Conservation (phyloP, 2,888 invertebrate species). For the Philopedon plagiatum region DNA sequence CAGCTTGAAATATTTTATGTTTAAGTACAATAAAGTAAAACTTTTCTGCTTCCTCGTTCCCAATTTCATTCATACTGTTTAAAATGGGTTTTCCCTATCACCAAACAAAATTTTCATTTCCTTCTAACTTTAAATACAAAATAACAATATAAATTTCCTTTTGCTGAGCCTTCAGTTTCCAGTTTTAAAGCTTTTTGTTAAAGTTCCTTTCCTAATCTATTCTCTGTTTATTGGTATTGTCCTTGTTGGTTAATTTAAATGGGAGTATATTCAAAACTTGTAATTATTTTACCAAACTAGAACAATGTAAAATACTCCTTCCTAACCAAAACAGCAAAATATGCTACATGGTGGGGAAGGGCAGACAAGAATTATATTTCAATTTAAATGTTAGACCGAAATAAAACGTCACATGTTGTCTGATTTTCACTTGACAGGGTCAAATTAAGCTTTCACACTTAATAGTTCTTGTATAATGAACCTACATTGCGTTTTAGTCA, state of each 20-base stretch:
- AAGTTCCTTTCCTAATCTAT: slow-evolving; percentile 36
- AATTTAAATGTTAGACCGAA: slow-evolving; percentile 17
- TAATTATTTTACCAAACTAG: slow-evolving; percentile 40
- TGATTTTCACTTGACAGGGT: background rate
- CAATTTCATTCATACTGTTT: background rate
- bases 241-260: slow-evolving; percentile 31
- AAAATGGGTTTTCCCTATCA: slow-evolving; percentile 7
- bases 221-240: slow-evolving; percentile 35
- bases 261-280: slow-evolving; percentile 25
- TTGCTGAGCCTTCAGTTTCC: background rate
- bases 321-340: slow-evolving; percentile 6
- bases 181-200: slow-evolving; percentile 28
- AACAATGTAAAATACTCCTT: slow-evolving; percentile 20
- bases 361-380: slow-evolving; percentile 24
- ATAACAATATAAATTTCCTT: slow-evolving; percentile 10
- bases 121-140: background rate
- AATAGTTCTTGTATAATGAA: slow-evolving; percentile 7
- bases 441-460: background rate
- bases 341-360: slow-evolving; percentile 10
- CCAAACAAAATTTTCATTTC: slow-evolving; percentile 13
- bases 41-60: background rate
- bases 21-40: background rate
- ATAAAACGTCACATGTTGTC: slow-evolving; percentile 14
- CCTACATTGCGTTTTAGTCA: background rate
- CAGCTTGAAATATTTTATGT: too few relatives aligned